A percentile compares a stretch with the other conserved stretches of the same genome.
phyloP scores from a whole-genome alignment of 2,888 invertebrate genomes.

The Cosmorhoe ocellata region DNA sequence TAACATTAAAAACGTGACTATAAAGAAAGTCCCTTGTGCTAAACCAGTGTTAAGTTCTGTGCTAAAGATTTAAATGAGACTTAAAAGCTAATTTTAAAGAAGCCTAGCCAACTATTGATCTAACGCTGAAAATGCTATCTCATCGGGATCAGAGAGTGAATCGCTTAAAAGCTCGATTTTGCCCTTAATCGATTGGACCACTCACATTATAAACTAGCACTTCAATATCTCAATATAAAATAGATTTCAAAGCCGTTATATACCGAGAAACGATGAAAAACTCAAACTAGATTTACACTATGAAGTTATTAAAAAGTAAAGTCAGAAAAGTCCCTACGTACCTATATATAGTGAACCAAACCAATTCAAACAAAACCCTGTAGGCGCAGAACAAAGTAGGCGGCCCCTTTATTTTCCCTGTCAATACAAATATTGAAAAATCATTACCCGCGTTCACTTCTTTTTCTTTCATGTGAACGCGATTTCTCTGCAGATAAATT shows the following conservation, averaged over 20 bases:
- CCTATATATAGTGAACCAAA: slow-evolving; percentile 31
- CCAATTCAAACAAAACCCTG: slow-evolving; percentile 41
- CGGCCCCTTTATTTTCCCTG: slow-evolving; percentile 54
- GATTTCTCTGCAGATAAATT: slow-evolving; percentile 52
- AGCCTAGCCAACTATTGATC: slow-evolving; percentile 47
- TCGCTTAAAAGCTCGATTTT: slow-evolving; percentile 39
- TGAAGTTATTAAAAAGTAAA: slow-evolving; percentile 29
- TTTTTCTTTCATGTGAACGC: slow-evolving; percentile 56
- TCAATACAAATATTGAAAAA: slow-evolving; percentile 66
- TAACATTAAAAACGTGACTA: too few relatives aligned
- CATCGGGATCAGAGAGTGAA: slow-evolving; percentile 45
- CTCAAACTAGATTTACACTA: slow-evolving; percentile 12
- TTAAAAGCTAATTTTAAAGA: too few relatives aligned
- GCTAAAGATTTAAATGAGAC: too few relatives aligned
- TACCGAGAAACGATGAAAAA: slow-evolving; percentile 27
- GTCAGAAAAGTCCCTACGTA: slow-evolving; percentile 27
- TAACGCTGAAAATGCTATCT: slow-evolving; percentile 40
- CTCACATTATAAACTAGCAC: slow-evolving; percentile 41
- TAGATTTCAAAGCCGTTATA: slow-evolving; percentile 22
- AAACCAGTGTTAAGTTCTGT: too few relatives aligned
- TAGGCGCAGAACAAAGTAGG: slow-evolving; percentile 34
- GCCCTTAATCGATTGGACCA: slow-evolving; percentile 30
- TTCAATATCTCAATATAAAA: slow-evolving; percentile 31
- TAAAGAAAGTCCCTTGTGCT: too few relatives aligned
- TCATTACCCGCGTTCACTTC: slow-evolving; percentile 57